Conservation (phyloP, 2,113 vertebrate genomes). For the Corydoras sp. region DNA sequence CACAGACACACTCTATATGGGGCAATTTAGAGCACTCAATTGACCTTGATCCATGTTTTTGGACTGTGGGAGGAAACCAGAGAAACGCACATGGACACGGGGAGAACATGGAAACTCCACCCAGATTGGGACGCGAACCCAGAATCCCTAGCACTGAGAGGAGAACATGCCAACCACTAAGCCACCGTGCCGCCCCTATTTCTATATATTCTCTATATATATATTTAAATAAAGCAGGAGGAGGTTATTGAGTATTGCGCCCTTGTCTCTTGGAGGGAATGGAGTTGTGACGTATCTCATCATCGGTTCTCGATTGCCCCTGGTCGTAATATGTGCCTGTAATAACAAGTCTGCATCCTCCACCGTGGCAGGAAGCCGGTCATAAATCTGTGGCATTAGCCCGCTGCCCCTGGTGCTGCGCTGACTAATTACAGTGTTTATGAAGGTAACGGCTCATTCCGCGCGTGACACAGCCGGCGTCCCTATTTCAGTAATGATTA, state of each 20-base stretch:
- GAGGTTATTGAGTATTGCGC: background rate
- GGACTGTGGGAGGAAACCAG: too few relatives aligned
- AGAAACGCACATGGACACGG: too few relatives aligned
- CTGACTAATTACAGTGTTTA: conserved; percentile 65
- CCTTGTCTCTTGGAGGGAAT: background rate
- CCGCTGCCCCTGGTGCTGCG: conserved; percentile 40
- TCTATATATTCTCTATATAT: too few relatives aligned
- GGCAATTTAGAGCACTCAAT: too few relatives aligned
- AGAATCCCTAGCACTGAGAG: too few relatives aligned
- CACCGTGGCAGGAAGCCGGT: conserved; percentile 47
- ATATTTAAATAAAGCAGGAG: conserved; percentile 17
- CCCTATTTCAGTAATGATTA: conserved; percentile 40
- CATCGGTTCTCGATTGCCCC: conserved; percentile 15
- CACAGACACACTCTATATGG: too few relatives aligned
- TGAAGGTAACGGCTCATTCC: conserved; percentile 56
- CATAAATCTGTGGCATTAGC: conserved; percentile 65
- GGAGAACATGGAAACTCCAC: too few relatives aligned
- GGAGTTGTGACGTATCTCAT: background rate
- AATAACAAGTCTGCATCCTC: conserved; percentile 51
- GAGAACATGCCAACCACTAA: too few relatives aligned
- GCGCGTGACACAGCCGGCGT: conserved; percentile 38
- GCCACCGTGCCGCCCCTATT: too few relatives aligned
- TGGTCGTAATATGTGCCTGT: conserved; percentile 25
- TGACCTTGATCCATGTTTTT: too few relatives aligned
- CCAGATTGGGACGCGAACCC: too few relatives aligned